These are phyloP conservation scores for Bimastos eiseni DNA, from an alignment of 2,888 invertebrate species.

Conservation along the genomic window DNA sequence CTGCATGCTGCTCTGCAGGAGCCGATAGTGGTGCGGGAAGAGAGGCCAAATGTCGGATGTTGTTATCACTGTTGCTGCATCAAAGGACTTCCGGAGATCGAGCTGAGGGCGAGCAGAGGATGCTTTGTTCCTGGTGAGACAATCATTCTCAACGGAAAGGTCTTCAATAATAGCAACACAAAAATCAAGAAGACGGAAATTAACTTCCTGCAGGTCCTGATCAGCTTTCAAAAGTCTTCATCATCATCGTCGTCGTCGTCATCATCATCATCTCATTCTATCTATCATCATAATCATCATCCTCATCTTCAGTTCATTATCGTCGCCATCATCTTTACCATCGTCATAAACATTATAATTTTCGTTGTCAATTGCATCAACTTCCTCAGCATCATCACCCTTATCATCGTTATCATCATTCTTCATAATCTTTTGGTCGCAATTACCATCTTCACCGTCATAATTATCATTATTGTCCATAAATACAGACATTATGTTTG, in stretches of 20 bases:
- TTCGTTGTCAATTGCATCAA: too few species aligned
- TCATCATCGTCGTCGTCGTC: conserved; percentile 16
- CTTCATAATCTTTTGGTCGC: too few species aligned
- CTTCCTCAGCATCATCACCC: too few species aligned
- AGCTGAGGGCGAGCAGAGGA: not conserved
- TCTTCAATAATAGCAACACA: not conserved
- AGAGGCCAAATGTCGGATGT: not conserved
- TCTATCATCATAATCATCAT: too few species aligned
- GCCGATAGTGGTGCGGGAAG: not conserved
- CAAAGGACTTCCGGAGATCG: not conserved
- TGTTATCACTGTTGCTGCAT: not conserved
- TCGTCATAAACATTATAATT: too few species aligned
- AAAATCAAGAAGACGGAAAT: not conserved
- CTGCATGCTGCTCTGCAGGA: not conserved
- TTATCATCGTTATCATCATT: too few species aligned
- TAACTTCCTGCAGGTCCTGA: not conserved
- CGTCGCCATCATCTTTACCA: too few species aligned
- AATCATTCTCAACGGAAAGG: not conserved
- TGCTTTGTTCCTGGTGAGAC: not conserved
- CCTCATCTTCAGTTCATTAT: too few species aligned
- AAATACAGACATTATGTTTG: too few species aligned
- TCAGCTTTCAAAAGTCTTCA: not conserved
- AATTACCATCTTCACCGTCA: too few species aligned
- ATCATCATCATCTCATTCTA: conserved; percentile 27
- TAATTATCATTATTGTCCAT: too few species aligned